Base-by-base conservation (phyloP, 2,113 vertebrate species). In the Ancistrus triradiatus region DNA sequence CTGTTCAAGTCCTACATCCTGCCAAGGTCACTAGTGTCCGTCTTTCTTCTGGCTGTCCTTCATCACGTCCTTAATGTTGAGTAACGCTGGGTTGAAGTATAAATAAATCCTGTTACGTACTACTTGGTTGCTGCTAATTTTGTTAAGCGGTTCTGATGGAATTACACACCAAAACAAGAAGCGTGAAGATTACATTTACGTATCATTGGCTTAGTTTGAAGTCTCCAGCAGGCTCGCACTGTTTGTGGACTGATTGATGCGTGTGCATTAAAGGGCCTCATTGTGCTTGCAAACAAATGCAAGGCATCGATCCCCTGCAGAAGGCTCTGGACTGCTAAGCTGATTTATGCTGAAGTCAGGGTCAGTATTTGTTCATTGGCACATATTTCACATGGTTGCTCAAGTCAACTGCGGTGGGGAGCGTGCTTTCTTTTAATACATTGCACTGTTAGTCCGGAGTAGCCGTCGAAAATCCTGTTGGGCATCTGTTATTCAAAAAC, bases 211-310 rank as follows among this genome's bases (percentile, higher is more conserved):
- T 48, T 2, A 7, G n/a, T 38, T 21, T 6, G 31, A 28, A 8
- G 42, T 19, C 21, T 33, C 2, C 7, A 19, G 11, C 19, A 18
- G 31, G 7, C 33, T 38, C 28, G 1, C 6, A 7, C 43, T 28
- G 18, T 14, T 44, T 35, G 18, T 7, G 1, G 6, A 6, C 5
- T 40, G 35, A 50, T 59, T 50, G 64, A 59, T 66, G 27, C 11
- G 2, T 55, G 8, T 33, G 27, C 50, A 22, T 55, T 55, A 21
- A 53, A 50, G 13, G 11, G 50, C 13, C 55, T 31, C 53, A 59
- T 42, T 50, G 64, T 50, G 46, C 21, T 58, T 58, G 53, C 53
- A 66, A 42, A 66, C 8, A 38, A 48, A 66, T 48, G 31, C 43
- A 27, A 5, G 53, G 22, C 42, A 58, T 66, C 7, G 63, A 66